phyloP scores from a whole-genome alignment of 1,140 invertebrate species.

The Sipha flava region DNA sequence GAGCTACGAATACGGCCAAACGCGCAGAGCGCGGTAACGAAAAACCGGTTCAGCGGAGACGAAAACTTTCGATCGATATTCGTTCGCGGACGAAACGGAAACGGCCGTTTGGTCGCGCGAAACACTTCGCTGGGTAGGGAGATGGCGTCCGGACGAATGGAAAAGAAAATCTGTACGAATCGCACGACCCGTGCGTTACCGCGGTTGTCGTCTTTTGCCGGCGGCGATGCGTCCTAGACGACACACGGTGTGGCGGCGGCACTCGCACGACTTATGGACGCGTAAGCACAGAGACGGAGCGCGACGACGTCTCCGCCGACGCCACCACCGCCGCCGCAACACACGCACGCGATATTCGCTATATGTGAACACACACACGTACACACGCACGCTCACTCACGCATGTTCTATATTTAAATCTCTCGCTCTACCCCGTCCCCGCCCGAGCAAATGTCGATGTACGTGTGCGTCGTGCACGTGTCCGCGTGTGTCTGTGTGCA shows the following conservation, averaged over 20 bases:
- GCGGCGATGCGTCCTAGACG: not conserved
- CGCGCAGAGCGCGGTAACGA: too few species aligned
- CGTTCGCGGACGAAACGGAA: too few species aligned
- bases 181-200: not conserved
- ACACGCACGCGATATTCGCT: not conserved
- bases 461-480: not conserved
- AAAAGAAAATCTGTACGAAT: not conserved
- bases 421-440: not conserved
- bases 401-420: slow-evolving; percentile 28
- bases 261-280: slow-evolving; percentile 3
- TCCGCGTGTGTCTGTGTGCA: not conserved
- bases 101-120: too few species aligned
- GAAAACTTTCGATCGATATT: too few species aligned
- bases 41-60: too few species aligned
- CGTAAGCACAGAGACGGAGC: not conserved
- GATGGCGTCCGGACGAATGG: too few species aligned
- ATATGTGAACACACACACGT: not conserved
- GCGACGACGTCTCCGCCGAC: slow-evolving; percentile 17
- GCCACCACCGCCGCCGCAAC: not conserved
- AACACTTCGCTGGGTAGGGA: too few species aligned
- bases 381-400: not conserved
- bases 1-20: too few species aligned
- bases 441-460: not conserved
- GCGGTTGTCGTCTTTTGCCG: not conserved
- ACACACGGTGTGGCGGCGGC: not conserved